Base-by-base conservation (phyloP, 1,140 invertebrate genomes). In the Penaeus chinensis region DNA sequence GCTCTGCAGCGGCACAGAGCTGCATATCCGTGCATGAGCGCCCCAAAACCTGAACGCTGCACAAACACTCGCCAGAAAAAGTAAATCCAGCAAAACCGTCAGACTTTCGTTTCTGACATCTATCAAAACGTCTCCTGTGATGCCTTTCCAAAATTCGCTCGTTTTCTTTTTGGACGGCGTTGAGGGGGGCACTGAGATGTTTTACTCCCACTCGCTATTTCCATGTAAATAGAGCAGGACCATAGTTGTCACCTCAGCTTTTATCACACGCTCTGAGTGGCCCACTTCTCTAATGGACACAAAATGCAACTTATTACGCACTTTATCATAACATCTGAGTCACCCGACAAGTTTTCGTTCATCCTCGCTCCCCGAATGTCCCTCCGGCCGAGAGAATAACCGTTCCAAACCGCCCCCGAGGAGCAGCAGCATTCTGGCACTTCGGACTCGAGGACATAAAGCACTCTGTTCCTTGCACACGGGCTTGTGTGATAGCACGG, bases 271-370 rank as follows among this genome's bases (percentile, higher is more conserved):
- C 87, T 81, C 87, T 85, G 87, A 89, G 87, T 54, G 82, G 87
- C 87, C 87, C 87, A 89, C 87, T 89, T 85, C 77, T 84, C 87
- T 89, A 89, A 89, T 89, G 87, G 87, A 89, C 63, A 89, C 87
- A 89, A 89, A 89, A 89, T 89, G 87, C 87, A 85, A 89, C 87
- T 89, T 89, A 89, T 89, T 89, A 89, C 83, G 32, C 82, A 85
- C 82, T 84, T 89, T 89, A 84, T 89, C 87, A 84, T 84, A 89
- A 84, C 87, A 89, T 79, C 77, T 61, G 42, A 61, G 22, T 24
- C 61, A 61, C 47, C 2, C 74, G 82, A 42, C n/a, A 81, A 47
- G 60, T 62, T 85, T 84, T 84, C 87, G 87, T 65, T 89, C 87
- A 85, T 84, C 61, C 65, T 47, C 27, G 24, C 37, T n/a, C 20